Conservation (phyloP, 2,113 vertebrate genomes). For the Epinephelus fuscoguttatus region DNA sequence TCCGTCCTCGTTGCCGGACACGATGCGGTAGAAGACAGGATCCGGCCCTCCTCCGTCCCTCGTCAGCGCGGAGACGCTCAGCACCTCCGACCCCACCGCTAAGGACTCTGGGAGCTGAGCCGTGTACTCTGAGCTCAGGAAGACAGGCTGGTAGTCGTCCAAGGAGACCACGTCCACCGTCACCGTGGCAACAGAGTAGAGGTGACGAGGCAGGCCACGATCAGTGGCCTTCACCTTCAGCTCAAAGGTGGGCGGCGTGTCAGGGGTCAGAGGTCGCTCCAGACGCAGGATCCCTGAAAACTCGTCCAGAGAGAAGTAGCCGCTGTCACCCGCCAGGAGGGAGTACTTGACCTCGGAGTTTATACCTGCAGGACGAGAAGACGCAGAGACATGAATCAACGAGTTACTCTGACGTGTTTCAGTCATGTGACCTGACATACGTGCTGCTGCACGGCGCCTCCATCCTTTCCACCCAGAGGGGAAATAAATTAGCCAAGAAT, state of each 20-base stretch:
- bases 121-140: conserved; percentile 88
- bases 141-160: conserved; percentile 92
- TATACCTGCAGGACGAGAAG: conserved; percentile 82
- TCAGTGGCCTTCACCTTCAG: conserved; percentile 93
- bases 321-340: conserved; percentile 87
- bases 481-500: conserved; percentile 7
- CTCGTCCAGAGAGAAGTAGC: conserved; percentile 94
- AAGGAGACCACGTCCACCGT: conserved; percentile 91
- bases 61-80: conserved; percentile 87
- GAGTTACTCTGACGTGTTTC: not conserved
- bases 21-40: conserved; percentile 86
- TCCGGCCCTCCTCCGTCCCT: conserved; percentile 82
- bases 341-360: conserved; percentile 94
- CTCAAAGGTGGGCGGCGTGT: conserved; percentile 84
- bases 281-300: conserved; percentile 92
- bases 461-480: not conserved
- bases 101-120: conserved; percentile 88
- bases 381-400: not conserved
- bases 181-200: conserved; percentile 88
- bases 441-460: not conserved
- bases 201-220: conserved; percentile 87
- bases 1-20: conserved; percentile 90
- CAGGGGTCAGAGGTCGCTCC: conserved; percentile 88
- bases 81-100: conserved; percentile 86
- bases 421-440: not conserved